Conservation (phyloP, 2,888 invertebrate species). For the Heliconius sara region DNA sequence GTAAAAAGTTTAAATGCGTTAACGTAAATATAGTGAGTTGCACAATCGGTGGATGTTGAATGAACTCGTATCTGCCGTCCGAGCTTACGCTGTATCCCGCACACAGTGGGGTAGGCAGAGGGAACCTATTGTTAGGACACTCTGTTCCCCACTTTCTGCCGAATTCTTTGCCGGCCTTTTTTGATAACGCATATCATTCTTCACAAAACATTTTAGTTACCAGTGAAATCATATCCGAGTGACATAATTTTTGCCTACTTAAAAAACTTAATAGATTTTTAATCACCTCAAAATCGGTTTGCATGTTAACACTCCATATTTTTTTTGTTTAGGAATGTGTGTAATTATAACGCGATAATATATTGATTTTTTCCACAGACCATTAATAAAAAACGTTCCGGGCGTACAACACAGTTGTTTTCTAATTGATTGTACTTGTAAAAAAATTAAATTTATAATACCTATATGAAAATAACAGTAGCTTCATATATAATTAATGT, state of each 20-base stretch:
- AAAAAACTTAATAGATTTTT: constrained; percentile 27
- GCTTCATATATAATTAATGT: background rate
- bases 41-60: too few species aligned
- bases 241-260: constrained; percentile 26
- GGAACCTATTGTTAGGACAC: too few species aligned
- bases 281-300: constrained; percentile 26
- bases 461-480: constrained; percentile 4
- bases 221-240: constrained; percentile 26
- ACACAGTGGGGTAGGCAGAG: too few species aligned
- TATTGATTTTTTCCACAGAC: constrained; percentile 11
- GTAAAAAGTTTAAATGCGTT: too few species aligned
- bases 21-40: too few species aligned
- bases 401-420: constrained; percentile 12
- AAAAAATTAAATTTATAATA: background rate
- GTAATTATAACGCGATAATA: constrained; percentile 15
- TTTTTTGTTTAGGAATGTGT: constrained; percentile 23
- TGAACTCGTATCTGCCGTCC: too few species aligned
- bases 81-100: too few species aligned
- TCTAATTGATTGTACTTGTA: background rate
- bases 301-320: constrained; percentile 18
- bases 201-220: background rate
- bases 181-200: too few species aligned
- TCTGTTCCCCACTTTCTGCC: too few species aligned
- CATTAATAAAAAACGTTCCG: constrained; percentile 19
- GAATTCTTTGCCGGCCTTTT: too few species aligned